Evolutionary conservation across 2,113 vertebrate species (phyloP), one percentile per base, ranked within the genome.

Genomic region (Lasiurus cinereus): DNA sequence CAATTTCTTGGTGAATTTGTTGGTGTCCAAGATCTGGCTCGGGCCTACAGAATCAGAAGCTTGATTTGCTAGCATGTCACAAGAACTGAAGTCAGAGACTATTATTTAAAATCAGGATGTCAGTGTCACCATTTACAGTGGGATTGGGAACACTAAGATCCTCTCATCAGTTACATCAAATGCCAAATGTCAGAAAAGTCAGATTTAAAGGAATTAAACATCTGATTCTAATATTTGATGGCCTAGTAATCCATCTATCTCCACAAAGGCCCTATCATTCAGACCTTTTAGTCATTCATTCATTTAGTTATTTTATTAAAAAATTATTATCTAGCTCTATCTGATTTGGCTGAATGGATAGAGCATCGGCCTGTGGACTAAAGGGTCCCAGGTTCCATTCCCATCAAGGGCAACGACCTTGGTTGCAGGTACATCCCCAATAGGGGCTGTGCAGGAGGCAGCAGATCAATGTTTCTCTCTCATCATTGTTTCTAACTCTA

Each of bases 261-360:
- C 69, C 52, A 86, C 83, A 64, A 93, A 93, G 33, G 16, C 67
- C 27, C 54, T 87, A 19, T 52, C 48, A 69, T 7, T 82, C 85
- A 78, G 27, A 92, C 12, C 16, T 48, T 89, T 92, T 67, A 70
- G 67, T 82, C 31, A 46, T 80, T 92, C 29, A 64, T 92, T 96
- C 59, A 62, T 92, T 86, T 50, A 74, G 29, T 62, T 72, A 79
- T 90, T 96, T 88, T 67, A 18, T 56, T 73, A 86, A 74, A 67
- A 80, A 85, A 59, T 64, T 72, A 82, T 88, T 80, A 48, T 31
- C 48, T 39, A 86, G 22, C 52, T 18, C 52, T 54, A 54, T 54
- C 52, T 6, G 6, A 54, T 54, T 54, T 54, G 18, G 52, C 52
- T 54, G 16, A 54, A 18, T 19, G 52, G 52, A 54, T 19, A 54